Base-by-base conservation (phyloP, 2,113 vertebrate species). In the Catharus minimus region DNA sequence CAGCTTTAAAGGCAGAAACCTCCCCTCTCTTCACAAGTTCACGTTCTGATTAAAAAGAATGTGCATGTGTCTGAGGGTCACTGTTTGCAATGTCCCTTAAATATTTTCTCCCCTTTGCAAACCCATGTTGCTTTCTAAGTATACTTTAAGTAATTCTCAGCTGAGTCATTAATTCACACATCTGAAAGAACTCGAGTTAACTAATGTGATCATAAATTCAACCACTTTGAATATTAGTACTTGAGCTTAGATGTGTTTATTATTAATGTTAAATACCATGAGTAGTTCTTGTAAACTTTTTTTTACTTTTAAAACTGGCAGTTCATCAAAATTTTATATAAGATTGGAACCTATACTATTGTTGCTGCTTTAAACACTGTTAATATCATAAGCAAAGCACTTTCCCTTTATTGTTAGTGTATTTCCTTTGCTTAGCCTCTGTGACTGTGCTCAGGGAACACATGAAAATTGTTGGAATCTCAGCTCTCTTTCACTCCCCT, bases 401-500 rank as follows among this genome's bases (percentile, higher is more conserved):
- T 94, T 86, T 28, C 69, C 73, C 73, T 32, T 88, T 72, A 92
- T 88, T 95, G 88, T 94, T 93, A 73, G 12, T 60, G 38, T 65
- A 72, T 92, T 95, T 94, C 88, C 88, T 93, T 86, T 94, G 46
- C 86, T 86, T 65, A 53, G 53, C 61, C 56, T 85, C 73, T 75
- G 76, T 0, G 0, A 82, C 49, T 39, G 32, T 73, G 66, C 46
- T 46, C 55, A 86, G 32, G 43, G 61, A 93, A 6, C 49, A 50
- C 28, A 86, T 7, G 26, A 78, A 90, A 86, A 72, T 20, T 62
- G 17, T 11, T 72, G 73, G 52, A 66, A 30, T 43, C 81, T 90
- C 61, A 57, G 80, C 66, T 92, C 88, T 61, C 73, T 93, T 91
- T 91, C 38, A 15, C 79, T 75, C 47, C 64, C 24, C 72, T 74